Evolutionary conservation across 2,113 vertebrate species (phyloP).

Genomic region (Thermophis baileyi): DNA sequence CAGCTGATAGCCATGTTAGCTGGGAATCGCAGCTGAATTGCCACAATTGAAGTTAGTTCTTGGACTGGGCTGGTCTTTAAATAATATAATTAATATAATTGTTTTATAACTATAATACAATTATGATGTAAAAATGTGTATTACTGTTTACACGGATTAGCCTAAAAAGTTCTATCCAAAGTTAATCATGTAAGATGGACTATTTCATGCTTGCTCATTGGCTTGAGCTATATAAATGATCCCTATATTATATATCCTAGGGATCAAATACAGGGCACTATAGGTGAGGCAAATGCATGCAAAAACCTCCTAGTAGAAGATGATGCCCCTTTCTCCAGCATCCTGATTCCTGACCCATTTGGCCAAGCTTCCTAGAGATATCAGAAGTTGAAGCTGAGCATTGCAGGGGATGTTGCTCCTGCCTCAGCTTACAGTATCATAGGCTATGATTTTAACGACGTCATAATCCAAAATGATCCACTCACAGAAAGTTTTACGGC

Average conservation of each 20-base stretch:
- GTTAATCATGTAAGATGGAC: not conserved
- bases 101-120: not conserved
- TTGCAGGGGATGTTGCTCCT: not conserved
- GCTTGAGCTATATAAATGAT: not conserved
- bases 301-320: not conserved
- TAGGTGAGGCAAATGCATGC: not conserved
- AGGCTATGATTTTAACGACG: not conserved
- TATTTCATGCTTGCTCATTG: not conserved
- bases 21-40: not conserved
- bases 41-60: not conserved
- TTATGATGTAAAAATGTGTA: not conserved
- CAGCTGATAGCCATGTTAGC: not conserved
- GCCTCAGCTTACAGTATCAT: not conserved
- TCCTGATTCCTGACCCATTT: not conserved
- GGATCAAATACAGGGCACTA: not conserved
- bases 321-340: not conserved
- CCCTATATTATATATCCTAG: not conserved
- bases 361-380: not conserved
- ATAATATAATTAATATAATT: not conserved
- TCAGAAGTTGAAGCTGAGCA: not conserved
- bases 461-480: not conserved
- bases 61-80: not conserved
- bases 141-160: not conserved
- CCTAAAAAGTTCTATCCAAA: not conserved
- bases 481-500: slow-evolving; percentile 54